Evolutionary conservation across 1,140 invertebrate species (phyloP).

Genomic region (Sycophila sp.): DNA sequence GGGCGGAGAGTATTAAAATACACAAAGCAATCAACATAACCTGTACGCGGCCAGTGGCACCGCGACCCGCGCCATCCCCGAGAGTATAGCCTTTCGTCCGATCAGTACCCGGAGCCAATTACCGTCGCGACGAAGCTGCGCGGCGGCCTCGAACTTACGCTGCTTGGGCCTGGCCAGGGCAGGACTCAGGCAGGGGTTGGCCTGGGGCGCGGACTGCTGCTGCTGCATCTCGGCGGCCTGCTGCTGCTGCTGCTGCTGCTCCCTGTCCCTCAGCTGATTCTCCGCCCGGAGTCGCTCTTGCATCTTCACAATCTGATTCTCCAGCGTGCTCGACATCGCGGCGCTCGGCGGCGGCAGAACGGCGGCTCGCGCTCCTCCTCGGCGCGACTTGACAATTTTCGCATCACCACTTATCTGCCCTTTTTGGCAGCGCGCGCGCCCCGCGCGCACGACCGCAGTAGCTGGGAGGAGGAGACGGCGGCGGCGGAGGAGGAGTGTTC

Average conservation of each 20-base stretch:
- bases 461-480: not conserved
- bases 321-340: conserved; percentile 66
- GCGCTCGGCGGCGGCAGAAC: conserved; percentile 23
- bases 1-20: conserved; percentile 33
- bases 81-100: not conserved
- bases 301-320: conserved; percentile 73
- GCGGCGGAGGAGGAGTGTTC: not conserved
- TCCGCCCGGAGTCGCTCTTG: conserved; percentile 73
- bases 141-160: no score
- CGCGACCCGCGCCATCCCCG: not conserved
- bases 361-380: conserved; percentile 39
- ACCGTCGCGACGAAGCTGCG: no score
- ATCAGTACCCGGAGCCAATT: not conserved
- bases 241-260: conserved; percentile 48
- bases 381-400: conserved; percentile 54
- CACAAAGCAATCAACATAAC: conserved; percentile 59
- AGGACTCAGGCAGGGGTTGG: conserved; percentile 51
- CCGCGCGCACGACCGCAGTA: conserved; percentile 36
- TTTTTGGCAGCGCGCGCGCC: conserved; percentile 54
- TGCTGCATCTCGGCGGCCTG: conserved; percentile 13
- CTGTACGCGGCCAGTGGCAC: conserved; percentile 47
- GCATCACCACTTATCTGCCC: conserved; percentile 57
- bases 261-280: conserved; percentile 70
- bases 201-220: conserved; percentile 48
- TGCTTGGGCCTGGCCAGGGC: conserved; percentile 54